phyloP scores from a whole-genome alignment of 2,797 vertebrate genomes.

The Setipinna tenuifilis region DNA sequence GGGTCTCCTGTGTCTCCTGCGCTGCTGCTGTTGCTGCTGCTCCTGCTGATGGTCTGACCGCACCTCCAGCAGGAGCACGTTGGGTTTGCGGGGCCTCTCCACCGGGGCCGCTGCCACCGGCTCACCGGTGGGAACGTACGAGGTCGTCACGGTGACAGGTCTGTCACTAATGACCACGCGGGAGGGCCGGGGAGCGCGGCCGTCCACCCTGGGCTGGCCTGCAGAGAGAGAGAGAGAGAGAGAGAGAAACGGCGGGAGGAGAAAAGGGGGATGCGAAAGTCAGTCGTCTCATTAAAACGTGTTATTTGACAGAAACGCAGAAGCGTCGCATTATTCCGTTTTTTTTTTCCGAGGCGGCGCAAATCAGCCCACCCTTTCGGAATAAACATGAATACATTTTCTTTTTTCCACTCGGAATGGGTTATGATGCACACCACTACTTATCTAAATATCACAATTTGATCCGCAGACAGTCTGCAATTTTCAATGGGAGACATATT shows the following conservation, averaged over 20 bases:
- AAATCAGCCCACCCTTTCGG: not conserved
- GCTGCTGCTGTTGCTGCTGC: too few species aligned
- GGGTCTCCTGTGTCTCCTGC: conserved; percentile 38
- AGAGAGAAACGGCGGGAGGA: too few species aligned
- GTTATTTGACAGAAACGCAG: not conserved
- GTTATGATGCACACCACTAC: not conserved
- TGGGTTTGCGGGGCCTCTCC: conserved; percentile 67
- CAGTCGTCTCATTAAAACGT: not conserved
- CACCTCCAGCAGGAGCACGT: conserved; percentile 71
- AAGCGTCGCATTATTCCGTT: not conserved
- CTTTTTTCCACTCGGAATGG: not conserved
- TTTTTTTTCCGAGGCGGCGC: not conserved
- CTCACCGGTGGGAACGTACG: conserved; percentile 66
- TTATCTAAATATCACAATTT: not conserved
- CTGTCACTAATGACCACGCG: conserved; percentile 57
- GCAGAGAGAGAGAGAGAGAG: conserved; percentile 20
- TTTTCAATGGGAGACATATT: conserved; percentile 17
- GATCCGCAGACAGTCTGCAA: not conserved
- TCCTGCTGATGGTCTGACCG: conserved; percentile 66
- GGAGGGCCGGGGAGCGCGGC: conserved; percentile 62
- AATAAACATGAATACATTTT: not conserved
- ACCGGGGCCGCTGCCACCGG: conserved; percentile 43
- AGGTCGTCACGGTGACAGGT: conserved; percentile 72
- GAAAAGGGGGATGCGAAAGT: not conserved
- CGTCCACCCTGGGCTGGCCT: conserved; percentile 82